phyloP scores from a whole-genome alignment of 2,888 invertebrate species.

The Blomia tropicalis region DNA sequence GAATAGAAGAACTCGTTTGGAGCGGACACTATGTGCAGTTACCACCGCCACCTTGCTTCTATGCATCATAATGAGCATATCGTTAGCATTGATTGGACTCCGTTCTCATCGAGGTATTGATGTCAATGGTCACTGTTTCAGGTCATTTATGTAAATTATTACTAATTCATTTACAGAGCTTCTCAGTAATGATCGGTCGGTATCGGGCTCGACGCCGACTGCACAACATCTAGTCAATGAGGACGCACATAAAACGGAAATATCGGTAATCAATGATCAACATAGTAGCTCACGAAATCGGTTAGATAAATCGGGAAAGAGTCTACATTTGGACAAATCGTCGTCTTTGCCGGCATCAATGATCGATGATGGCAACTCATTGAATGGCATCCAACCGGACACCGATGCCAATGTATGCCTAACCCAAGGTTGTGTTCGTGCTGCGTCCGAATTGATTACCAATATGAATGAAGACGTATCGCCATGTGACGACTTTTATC shows the following conservation, averaged over 20 bases:
- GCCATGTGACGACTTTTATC: slow-evolving; percentile 67
- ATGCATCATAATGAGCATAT: slow-evolving; percentile 47
- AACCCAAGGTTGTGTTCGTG: slow-evolving; percentile 59
- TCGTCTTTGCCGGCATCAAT: no score
- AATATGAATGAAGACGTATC: slow-evolving; percentile 55
- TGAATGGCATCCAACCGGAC: not conserved
- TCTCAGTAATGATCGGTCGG: not conserved
- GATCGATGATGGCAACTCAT: not conserved
- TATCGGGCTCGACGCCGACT: slow-evolving; percentile 4
- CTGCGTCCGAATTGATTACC: slow-evolving; percentile 52
- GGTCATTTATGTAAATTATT: no score
- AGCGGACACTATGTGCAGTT: slow-evolving; percentile 49
- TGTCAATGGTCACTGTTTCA: no score
- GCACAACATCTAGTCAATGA: slow-evolving; percentile 26
- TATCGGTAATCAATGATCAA: not conserved
- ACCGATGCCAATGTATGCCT: slow-evolving; percentile 47
- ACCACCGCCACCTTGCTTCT: slow-evolving; percentile 45
- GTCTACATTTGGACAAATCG: not conserved
- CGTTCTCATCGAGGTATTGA: not conserved
- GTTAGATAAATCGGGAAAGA: slow-evolving; percentile 1
- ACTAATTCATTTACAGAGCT: no score
- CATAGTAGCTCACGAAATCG: not conserved
- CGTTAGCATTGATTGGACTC: slow-evolving; percentile 41
- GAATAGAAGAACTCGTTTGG: slow-evolving; percentile 56
- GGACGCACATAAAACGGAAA: not conserved